Percentiles rank a stretch among this genome's conserved stretches.
Conservation (phyloP, 2,113 vertebrate genomes). For the Indri indri region DNA sequence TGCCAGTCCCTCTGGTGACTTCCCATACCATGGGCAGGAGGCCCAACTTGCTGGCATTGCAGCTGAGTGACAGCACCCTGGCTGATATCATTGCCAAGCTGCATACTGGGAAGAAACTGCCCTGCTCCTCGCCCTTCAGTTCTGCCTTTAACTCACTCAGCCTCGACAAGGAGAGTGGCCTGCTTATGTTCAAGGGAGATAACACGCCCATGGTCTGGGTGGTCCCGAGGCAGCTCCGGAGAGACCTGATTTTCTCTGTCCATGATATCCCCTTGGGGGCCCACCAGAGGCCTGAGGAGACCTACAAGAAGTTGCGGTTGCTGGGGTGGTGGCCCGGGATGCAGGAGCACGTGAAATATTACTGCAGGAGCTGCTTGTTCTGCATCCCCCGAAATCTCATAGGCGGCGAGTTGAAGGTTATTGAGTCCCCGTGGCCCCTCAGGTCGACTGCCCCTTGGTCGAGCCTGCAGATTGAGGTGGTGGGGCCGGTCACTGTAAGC, state of each 20-base stretch:
- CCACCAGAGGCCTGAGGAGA: slow-evolving; percentile 71
- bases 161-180: slow-evolving; percentile 52
- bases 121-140: slow-evolving; percentile 64
- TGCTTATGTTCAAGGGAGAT: slow-evolving; percentile 71
- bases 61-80: slow-evolving; percentile 55
- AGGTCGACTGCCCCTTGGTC: slow-evolving; percentile 65
- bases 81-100: slow-evolving; percentile 63
- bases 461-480: slow-evolving; percentile 72
- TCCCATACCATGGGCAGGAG: neutral
- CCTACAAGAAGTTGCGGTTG: slow-evolving; percentile 63
- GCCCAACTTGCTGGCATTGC: slow-evolving; percentile 61
- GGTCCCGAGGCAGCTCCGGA: slow-evolving; percentile 62
- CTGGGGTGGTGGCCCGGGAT: slow-evolving; percentile 75
- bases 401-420: slow-evolving; percentile 58
- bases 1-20: neutral
- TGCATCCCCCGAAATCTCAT: slow-evolving; percentile 51
- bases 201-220: slow-evolving; percentile 72
- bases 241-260: slow-evolving; percentile 74
- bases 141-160: slow-evolving; percentile 56
- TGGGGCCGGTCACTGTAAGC: slow-evolving; percentile 56
- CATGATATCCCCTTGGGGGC: slow-evolving; percentile 61
- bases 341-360: slow-evolving; percentile 62
- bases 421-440: slow-evolving; percentile 66
- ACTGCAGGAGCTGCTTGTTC: slow-evolving; percentile 72
- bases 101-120: slow-evolving; percentile 40